These are phyloP conservation scores for Samia ricini DNA, from an alignment of 1,140 invertebrate genomes.

Conservation along the genomic window DNA sequence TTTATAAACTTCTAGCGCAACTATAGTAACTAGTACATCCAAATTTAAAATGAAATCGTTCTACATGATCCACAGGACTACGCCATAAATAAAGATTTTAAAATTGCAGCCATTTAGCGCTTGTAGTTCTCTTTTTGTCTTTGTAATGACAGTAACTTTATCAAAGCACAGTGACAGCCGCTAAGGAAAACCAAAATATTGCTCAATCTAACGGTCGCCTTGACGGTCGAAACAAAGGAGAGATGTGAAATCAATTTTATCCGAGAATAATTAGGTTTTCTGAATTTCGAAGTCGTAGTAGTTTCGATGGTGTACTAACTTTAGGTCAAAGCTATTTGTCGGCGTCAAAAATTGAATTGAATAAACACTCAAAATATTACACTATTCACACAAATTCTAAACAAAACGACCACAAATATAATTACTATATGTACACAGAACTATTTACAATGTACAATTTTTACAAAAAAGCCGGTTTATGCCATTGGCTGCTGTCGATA, in stretches of 20 bases:
- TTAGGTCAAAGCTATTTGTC: conserved; percentile 55
- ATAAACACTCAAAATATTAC: conserved; percentile 77
- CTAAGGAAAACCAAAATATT: conserved; percentile 71
- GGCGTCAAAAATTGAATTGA: conserved; percentile 72
- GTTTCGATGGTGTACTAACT: conserved; percentile 50
- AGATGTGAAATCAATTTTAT: conserved; percentile 39
- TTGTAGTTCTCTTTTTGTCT: conserved; percentile 62
- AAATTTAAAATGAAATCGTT: conserved; percentile 40
- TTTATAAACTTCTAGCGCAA: conserved; percentile 37
- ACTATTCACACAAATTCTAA: conserved; percentile 77
- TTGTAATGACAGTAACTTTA: conserved; percentile 71
- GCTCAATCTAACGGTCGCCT: conserved; percentile 58
- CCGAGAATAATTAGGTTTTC: conserved; percentile 25
- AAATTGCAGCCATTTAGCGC: conserved; percentile 55
- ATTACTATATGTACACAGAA: conserved; percentile 78
- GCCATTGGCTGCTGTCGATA: conserved; percentile 77
- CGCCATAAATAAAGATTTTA: conserved; percentile 31
- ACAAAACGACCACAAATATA: conserved; percentile 77
- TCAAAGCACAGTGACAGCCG: conserved; percentile 72
- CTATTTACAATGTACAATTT: conserved; percentile 78
- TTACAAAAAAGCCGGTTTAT: conserved; percentile 75
- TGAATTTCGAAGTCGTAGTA: conserved; percentile 39
- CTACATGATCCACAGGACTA: conserved; percentile 57
- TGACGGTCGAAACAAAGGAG: conserved; percentile 58
- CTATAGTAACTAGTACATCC: conserved; percentile 37